Conservation (phyloP, 1,140 invertebrate genomes). For the Drosophila pallidifrons region DNA sequence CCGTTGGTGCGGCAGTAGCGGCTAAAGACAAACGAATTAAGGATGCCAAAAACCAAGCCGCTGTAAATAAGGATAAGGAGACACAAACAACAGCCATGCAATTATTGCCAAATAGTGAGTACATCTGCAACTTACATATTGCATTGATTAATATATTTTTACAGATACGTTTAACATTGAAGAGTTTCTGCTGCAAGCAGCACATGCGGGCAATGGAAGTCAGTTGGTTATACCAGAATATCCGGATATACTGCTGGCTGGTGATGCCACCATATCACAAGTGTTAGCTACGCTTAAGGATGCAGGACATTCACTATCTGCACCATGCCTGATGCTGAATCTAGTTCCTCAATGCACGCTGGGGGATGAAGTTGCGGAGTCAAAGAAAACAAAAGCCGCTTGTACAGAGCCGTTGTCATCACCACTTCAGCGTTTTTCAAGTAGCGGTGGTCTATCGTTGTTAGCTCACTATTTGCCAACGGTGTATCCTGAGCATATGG, state of each 20-base stretch:
- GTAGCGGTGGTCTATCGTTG: conserved; percentile 93
- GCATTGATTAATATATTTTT: background rate
- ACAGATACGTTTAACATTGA: conserved; percentile 74
- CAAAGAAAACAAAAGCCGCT: conserved; percentile 60
- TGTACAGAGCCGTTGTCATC: conserved; percentile 79
- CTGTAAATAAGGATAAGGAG: conserved; percentile 76
- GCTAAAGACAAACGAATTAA: conserved; percentile 94
- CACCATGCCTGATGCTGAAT: conserved; percentile 86
- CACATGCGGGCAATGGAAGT: conserved; percentile 50
- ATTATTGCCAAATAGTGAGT: conserved; percentile 63
- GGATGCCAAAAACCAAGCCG: conserved; percentile 88
- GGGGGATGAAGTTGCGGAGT: conserved; percentile 50
- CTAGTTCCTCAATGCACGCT: conserved; percentile 52
- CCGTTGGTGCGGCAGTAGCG: conserved; percentile 92
- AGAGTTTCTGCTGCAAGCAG: conserved; percentile 69
- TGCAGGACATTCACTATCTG: conserved; percentile 86
- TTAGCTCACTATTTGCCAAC: conserved; percentile 94
- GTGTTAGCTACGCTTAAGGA: conserved; percentile 87
- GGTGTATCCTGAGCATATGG: conserved; percentile 90
- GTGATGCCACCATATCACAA: conserved; percentile 88
- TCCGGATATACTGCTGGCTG: conserved; percentile 86
- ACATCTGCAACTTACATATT: background rate
- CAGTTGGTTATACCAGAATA: conserved; percentile 84
- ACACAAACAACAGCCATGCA: conserved; percentile 59
- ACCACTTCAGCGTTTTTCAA: conserved; percentile 92